These are phyloP conservation scores for Pelobates fuscus DNA, from an alignment of 2,113 vertebrate species.

Conservation along the genomic window DNA sequence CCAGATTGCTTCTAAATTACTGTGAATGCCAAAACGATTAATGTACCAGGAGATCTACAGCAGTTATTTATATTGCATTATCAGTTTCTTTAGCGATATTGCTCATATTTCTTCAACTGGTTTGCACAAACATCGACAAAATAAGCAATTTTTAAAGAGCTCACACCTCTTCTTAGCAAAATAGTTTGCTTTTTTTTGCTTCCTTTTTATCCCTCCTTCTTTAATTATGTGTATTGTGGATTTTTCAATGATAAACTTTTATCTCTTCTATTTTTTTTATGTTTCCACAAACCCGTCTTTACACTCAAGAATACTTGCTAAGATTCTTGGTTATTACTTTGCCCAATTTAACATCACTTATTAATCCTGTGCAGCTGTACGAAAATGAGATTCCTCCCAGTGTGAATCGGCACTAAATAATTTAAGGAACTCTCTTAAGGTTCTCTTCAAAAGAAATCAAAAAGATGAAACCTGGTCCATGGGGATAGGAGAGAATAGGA, in stretches of 20 bases:
- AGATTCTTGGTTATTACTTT: not conserved
- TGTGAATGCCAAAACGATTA: not conserved
- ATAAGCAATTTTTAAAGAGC: no score
- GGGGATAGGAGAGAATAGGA: not conserved
- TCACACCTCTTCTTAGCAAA: no score
- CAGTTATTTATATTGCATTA: not conserved
- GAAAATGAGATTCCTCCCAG: slow-evolving; percentile 51
- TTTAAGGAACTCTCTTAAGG: slow-evolving; percentile 49
- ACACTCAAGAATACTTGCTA: not conserved
- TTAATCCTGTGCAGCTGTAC: slow-evolving; percentile 61
- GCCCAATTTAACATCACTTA: slow-evolving; percentile 47
- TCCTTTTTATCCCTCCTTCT: no score
- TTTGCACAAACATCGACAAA: not conserved
- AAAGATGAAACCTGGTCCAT: not conserved
- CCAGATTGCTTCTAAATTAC: not conserved
- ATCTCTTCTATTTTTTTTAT: not conserved
- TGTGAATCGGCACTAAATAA: slow-evolving; percentile 56
- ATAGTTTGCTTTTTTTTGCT: no score
- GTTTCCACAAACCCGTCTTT: slow-evolving; percentile 1
- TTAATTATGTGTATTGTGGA: no score
- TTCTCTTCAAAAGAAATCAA: slow-evolving; percentile 40
- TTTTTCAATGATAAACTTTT: not conserved
- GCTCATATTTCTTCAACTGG: not conserved
- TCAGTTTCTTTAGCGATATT: not conserved
- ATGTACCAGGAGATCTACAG: not conserved